These are phyloP conservation scores for Heliothis subflexa DNA, from an alignment of 1,140 invertebrate genomes.

Conservation along the genomic window DNA sequence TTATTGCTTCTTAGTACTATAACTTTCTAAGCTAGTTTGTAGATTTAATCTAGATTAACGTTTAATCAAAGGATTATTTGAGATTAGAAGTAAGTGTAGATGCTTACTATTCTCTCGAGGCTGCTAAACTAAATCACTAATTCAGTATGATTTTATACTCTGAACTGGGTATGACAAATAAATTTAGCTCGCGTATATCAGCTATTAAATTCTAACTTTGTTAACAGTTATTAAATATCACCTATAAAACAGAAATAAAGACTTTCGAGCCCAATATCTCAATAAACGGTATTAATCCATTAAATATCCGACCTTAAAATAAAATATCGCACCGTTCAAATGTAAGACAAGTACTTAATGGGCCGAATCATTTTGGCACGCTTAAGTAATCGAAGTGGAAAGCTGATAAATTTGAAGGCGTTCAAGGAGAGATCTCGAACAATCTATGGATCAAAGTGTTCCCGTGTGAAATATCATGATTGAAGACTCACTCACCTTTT, in stretches of 20 bases:
- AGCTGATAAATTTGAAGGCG: slow-evolving; percentile 66
- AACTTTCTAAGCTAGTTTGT: slow-evolving; percentile 11
- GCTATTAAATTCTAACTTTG: not conserved
- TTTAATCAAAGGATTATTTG: no score
- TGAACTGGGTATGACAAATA: no score
- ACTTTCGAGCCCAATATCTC: not conserved
- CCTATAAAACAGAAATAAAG: not conserved
- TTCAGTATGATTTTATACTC: no score
- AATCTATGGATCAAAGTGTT: slow-evolving; percentile 53
- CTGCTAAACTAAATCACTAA: no score
- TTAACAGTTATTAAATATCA: not conserved
- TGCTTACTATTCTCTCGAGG: no score
- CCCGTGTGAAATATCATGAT: slow-evolving; percentile 40
- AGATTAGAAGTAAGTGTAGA: no score
- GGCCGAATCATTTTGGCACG: slow-evolving; percentile 63
- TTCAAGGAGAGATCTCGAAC: slow-evolving; percentile 33
- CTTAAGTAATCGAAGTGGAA: slow-evolving; percentile 66
- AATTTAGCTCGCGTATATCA: no score
- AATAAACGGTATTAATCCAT: slow-evolving; percentile 24
- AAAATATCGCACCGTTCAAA: slow-evolving; percentile 55
- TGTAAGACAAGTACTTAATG: slow-evolving; percentile 63
- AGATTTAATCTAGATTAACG: not conserved
- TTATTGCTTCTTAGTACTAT: slow-evolving; percentile 24
- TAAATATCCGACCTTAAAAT: slow-evolving; percentile 51
- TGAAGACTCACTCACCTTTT: slow-evolving; percentile 30